Evolutionary conservation across 2,888 invertebrate genomes (phyloP).

Genomic region (Lasioglossum figueresi): DNA sequence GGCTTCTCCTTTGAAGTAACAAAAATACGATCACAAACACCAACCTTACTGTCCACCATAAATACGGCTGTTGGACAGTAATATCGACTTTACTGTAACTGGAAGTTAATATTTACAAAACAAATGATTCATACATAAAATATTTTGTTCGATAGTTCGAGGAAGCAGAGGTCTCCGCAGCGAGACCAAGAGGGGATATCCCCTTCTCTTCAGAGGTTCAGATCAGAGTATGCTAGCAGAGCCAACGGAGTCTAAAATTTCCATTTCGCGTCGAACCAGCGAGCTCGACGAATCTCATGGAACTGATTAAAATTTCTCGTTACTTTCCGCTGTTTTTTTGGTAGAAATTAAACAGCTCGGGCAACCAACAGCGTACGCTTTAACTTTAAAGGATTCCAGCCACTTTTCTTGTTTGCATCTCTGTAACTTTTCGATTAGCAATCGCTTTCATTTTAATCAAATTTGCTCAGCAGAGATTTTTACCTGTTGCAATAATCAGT

Average conservation of each 20-base stretch:
- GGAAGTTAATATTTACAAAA: too few species aligned
- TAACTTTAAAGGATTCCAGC: too few species aligned
- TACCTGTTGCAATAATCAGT: too few species aligned
- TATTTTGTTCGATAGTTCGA: not conserved
- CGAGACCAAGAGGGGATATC: not conserved
- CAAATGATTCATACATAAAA: not conserved
- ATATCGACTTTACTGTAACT: too few species aligned
- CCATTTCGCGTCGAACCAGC: not conserved
- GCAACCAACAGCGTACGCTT: not conserved
- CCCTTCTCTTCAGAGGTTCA: not conserved
- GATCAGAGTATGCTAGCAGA: not conserved
- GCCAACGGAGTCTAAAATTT: not conserved
- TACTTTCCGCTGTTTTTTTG: not conserved
- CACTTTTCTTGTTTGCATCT: not conserved
- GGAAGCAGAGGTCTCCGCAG: too few species aligned
- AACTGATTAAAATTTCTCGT: not conserved
- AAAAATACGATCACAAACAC: too few species aligned
- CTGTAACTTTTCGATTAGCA: not conserved
- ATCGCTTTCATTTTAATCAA: too few species aligned
- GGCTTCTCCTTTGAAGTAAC: too few species aligned
- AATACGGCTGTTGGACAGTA: too few species aligned
- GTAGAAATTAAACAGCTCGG: not conserved
- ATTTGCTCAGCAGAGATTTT: too few species aligned
- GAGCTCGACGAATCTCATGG: not conserved
- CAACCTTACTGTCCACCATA: too few species aligned